Evolutionary conservation across 2,113 vertebrate species (phyloP).

Genomic region (Puffinus mauretanicus): DNA sequence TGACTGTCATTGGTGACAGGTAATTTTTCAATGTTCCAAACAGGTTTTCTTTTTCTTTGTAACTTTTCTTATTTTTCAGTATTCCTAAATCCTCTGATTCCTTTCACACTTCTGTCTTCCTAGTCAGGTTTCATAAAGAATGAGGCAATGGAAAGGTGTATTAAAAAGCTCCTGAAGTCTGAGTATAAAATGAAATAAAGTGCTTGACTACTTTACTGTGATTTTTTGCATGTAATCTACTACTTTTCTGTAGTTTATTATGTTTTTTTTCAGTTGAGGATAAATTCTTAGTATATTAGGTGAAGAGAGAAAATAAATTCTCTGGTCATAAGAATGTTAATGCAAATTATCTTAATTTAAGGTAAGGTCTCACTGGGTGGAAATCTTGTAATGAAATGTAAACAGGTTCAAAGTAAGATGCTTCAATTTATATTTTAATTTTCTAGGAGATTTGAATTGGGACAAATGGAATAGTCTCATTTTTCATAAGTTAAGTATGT

Average conservation of each 20-base stretch:
- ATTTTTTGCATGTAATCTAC: background rate
- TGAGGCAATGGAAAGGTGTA: background rate
- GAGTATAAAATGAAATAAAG: background rate
- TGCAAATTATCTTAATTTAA: background rate
- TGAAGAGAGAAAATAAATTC: background rate
- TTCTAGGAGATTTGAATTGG: background rate
- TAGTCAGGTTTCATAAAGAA: background rate
- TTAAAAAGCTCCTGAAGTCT: background rate
- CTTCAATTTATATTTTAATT: constrained; percentile 8
- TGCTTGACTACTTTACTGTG: background rate
- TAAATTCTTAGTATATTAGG: background rate
- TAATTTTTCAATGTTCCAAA: constrained; percentile 2
- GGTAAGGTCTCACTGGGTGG: background rate
- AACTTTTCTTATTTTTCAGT: background rate
- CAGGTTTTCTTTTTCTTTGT: background rate
- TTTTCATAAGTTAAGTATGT: constrained; percentile 13
- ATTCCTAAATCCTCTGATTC: constrained; percentile 6
- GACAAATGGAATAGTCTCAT: background rate
- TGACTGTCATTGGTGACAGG: constrained; percentile 29
- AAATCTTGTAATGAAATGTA: background rate
- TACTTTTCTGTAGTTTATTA: background rate
- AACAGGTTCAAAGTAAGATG: background rate
- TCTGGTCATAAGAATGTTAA: background rate
- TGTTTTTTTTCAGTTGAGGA: background rate
- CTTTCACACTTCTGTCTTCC: background rate